Evolutionary conservation across 2,888 invertebrate genomes (phyloP), one percentile per base, ranked within the genome.

Genomic region (Netelia inedita): DNA sequence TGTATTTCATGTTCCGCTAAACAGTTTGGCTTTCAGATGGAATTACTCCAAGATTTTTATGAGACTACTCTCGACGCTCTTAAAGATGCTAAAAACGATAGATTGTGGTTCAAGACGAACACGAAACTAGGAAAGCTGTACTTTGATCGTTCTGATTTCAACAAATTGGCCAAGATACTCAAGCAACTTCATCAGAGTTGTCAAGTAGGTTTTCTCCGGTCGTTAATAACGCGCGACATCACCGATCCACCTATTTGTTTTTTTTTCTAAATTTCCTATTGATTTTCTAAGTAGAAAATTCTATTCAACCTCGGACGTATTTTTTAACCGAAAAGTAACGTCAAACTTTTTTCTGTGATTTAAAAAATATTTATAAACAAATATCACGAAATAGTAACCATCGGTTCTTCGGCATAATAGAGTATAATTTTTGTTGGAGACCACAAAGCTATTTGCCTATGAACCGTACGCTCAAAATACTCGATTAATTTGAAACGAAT

Each of bases 61-160:
- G 99, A 99, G 94, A 99, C 98, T 0, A 98, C 98, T 0, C 94
- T 98, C 90, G 98, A 98, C 92, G 98, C 98, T 9, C 94, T 98
- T 79, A 98, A 98, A 94, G 99, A 99, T 95, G 99, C 99, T 0
- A 99, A 99, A 94, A 99, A 99, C 94, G 99, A 99, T 94, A 95
- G 99, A 86, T 94, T 99, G 78, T 99, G 99, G 99, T 99, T 99
- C 94, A 99, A 99, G 94, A 99, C 99, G 0, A 99, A 99, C 93
- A 99, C 99, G 0, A 99, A 99, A 95, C 94, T 99, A 89, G 99
- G 99, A 66, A 99, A 99, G 94, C 95, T 99, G 28, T 99, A 99
- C 94, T 99, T 98, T 92, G 99, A 99, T 94, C 95, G 99, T 82
- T 97, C 96, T 73, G 99, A 99, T 93, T 99, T 98, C 93, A 97